These are phyloP conservation scores for Bombylius major DNA, from an alignment of 2,888 invertebrate genomes.

Conservation along the genomic window DNA sequence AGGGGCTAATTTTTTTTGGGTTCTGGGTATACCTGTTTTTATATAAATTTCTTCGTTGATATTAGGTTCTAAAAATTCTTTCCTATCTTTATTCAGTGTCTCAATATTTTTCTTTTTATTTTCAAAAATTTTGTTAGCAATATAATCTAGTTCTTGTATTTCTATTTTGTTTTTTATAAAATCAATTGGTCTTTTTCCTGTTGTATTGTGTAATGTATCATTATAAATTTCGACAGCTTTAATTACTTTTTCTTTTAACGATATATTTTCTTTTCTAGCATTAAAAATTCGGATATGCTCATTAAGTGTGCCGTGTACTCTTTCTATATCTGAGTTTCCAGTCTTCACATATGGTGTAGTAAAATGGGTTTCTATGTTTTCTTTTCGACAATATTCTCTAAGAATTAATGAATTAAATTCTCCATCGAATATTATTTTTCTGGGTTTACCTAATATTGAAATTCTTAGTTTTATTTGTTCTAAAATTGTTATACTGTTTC, in stretches of 20 bases:
- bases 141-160: too few relatives aligned
- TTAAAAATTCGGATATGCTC: conserved; percentile 2
- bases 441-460: conserved; percentile 7
- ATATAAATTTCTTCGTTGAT: too few relatives aligned
- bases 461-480: conserved; percentile 4
- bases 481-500: conserved; percentile 7
- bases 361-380: neutral
- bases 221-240: conserved; percentile 1
- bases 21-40: too few relatives aligned
- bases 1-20: too few relatives aligned
- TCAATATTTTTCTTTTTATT: too few relatives aligned
- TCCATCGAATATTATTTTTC: conserved; percentile 7
- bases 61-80: too few relatives aligned
- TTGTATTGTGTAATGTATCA: too few relatives aligned
- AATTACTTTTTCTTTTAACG: neutral
- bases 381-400: conserved; percentile 6
- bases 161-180: too few relatives aligned
- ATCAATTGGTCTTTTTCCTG: too few relatives aligned
- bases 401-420: conserved; percentile 10
- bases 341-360: conserved; percentile 5
- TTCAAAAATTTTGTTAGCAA: too few relatives aligned
- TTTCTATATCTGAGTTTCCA: conserved; percentile 3
- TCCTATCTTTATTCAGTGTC: too few relatives aligned
- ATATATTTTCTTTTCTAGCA: neutral
- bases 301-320: conserved; percentile 1